Evolutionary conservation across 2,888 invertebrate genomes (phyloP).

Genomic region (Perizoma flavofasciatum): DNA sequence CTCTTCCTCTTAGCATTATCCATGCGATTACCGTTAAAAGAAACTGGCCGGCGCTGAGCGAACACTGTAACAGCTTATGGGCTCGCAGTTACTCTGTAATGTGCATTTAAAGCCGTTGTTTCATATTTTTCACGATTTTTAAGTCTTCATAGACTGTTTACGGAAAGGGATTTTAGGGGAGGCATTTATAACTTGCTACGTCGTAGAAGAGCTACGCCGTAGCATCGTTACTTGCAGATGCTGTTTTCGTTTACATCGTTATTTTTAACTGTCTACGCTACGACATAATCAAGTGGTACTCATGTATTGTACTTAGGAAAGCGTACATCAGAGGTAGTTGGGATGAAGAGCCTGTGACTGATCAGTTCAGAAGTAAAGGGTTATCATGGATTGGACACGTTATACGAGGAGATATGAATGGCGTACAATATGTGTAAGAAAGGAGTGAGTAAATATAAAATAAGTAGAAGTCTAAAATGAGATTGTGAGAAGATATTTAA

Average conservation of each 20-base stretch:
- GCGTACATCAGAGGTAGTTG: no score
- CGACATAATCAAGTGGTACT: no score
- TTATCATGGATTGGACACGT: no score
- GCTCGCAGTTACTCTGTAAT: constrained; percentile 37
- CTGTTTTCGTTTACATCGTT: no score
- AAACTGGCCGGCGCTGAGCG: constrained; percentile 57
- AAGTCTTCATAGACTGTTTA: constrained; percentile 31
- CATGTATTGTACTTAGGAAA: no score
- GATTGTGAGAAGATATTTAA: no score
- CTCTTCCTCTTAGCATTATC: constrained; percentile 35
- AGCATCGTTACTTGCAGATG: neutral
- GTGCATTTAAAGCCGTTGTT: constrained; percentile 39
- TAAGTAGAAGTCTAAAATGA: no score
- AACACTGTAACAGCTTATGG: constrained; percentile 38
- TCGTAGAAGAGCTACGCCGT: constrained; percentile 21
- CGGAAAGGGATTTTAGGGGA: neutral
- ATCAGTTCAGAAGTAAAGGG: no score
- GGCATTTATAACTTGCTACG: constrained; percentile 12
- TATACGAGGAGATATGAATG: no score
- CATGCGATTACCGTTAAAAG: constrained; percentile 57
- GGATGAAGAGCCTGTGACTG: no score
- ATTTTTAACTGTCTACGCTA: neutral
- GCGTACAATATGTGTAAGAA: no score
- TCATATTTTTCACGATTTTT: constrained; percentile 39
- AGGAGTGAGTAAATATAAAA: no score